Conservation (phyloP, 2,888 invertebrate species). For the Epinotia demarniana region DNA sequence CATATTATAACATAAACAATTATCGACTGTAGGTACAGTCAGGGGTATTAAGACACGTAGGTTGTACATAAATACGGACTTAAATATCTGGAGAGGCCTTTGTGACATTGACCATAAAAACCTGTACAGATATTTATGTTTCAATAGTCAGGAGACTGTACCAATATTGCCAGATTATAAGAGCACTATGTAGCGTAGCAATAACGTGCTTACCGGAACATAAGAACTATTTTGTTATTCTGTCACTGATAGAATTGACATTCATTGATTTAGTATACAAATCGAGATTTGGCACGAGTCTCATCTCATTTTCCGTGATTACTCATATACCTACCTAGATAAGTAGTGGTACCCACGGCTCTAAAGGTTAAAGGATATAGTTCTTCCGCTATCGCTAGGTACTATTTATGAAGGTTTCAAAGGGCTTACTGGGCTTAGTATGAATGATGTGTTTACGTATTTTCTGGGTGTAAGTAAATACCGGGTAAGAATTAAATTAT, state of each 20-base stretch:
- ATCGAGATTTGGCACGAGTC: slow-evolving; percentile 37
- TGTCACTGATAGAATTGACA: background rate
- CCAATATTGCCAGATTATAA: too few species aligned
- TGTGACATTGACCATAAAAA: too few species aligned
- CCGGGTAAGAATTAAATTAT: background rate
- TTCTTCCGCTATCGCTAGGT: slow-evolving; percentile 35
- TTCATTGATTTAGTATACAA: background rate
- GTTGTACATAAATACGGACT: too few species aligned
- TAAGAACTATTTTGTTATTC: background rate
- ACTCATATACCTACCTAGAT: background rate
- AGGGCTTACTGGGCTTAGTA: slow-evolving; percentile 34
- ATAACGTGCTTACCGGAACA: background rate
- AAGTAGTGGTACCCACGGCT: background rate
- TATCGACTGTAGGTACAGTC: too few species aligned
- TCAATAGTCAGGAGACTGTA: too few species aligned
- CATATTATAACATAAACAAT: too few species aligned
- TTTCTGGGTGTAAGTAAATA: slow-evolving; percentile 33
- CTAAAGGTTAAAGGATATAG: slow-evolving; percentile 23
- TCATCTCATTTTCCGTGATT: slow-evolving; percentile 28
- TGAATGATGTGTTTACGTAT: slow-evolving; percentile 12
- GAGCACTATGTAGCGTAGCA: background rate
- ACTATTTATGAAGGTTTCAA: slow-evolving; percentile 31
- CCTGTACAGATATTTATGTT: too few species aligned
- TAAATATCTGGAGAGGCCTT: too few species aligned
- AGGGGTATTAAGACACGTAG: too few species aligned